Evolutionary conservation across 1,140 invertebrate species (phyloP), one percentile per base, ranked within the genome.

Genomic region (Aleiodes sp.): DNA sequence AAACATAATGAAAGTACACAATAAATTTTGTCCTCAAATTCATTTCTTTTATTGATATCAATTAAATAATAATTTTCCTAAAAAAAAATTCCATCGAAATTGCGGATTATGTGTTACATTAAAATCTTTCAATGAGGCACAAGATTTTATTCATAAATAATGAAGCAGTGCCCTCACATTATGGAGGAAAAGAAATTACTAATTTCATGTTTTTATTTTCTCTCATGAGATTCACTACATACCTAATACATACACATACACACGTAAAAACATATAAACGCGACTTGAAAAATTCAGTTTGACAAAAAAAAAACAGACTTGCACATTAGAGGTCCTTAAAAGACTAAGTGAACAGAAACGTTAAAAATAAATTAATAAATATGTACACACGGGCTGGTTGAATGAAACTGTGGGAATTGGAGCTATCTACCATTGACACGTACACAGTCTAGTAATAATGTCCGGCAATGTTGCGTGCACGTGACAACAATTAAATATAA

Each of bases 301-400:
- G n/a, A n/a, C n/a, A n/a, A 52, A 24, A 52, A 52, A 52, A 52
- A 43, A 43, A n/a, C 43, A 52, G 19, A 52, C 46, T 52, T 52
- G 46, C 46, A 8, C 19, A 46, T 52, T 6, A 24, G 19, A 24
- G 4, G 26, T 24, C 10, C 21, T 52, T 21, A 52, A 52, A 52
- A 2, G 19, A 2, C 46, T 52, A 52, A 52, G 1, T 26, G 3
- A 52, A 16, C 46, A 4, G 21, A 52, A 52, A 52, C 46, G 12
- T 52, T 52, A 52, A 52, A n/a, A 52, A 52, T 52, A 52, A 52
- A 52, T 52, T 52, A 52, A 52, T 52, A 52, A 52, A 52, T 52
- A 52, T 52, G 46, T 52, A 52, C 46, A 52, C 46, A 19, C 41
- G 7, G 41, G 21, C 19, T 52, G 46, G 46, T 24, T 52, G n/a